A percentile compares a stretch with the other conserved stretches of the same genome.
phyloP scores from a whole-genome alignment of 2,888 invertebrate species.

The Pollenia angustigena region DNA sequence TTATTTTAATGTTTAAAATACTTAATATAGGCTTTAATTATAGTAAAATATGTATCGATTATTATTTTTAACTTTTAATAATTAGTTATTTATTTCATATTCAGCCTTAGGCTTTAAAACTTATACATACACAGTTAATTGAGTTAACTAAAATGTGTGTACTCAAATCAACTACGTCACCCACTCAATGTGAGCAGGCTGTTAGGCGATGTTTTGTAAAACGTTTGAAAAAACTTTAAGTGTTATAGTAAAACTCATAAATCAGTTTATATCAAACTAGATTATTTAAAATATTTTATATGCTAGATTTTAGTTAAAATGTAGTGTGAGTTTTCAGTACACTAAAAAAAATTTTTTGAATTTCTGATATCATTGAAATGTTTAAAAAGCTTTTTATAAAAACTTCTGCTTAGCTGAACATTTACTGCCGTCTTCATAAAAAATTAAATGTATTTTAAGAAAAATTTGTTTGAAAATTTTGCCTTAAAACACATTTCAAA shows the following conservation, averaged over 20 bases:
- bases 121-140: constrained; percentile 7
- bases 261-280: constrained; percentile 54
- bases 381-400: too few relatives aligned
- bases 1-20: constrained; percentile 35
- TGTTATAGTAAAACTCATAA: constrained; percentile 48
- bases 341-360: constrained; percentile 9
- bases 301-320: constrained; percentile 1
- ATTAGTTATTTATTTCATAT: constrained; percentile 29
- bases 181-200: constrained; percentile 38
- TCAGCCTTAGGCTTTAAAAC: constrained; percentile 38
- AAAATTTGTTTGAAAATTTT: too few relatives aligned
- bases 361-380: too few relatives aligned
- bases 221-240: not conserved
- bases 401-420: too few relatives aligned
- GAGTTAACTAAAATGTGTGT: constrained; percentile 1
- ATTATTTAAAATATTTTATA: constrained; percentile 57
- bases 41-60: constrained; percentile 19
- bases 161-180: constrained; percentile 30
- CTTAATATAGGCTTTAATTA: constrained; percentile 45
- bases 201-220: constrained; percentile 14
- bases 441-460: too few relatives aligned
- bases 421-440: too few relatives aligned
- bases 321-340: not conserved
- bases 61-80: constrained; percentile 1
- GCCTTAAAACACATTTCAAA: too few relatives aligned